Percentiles rank a stretch among this genome's conserved stretches.
phyloP scores from a whole-genome alignment of 2,113 vertebrate species.

The Cyprinus carpio region DNA sequence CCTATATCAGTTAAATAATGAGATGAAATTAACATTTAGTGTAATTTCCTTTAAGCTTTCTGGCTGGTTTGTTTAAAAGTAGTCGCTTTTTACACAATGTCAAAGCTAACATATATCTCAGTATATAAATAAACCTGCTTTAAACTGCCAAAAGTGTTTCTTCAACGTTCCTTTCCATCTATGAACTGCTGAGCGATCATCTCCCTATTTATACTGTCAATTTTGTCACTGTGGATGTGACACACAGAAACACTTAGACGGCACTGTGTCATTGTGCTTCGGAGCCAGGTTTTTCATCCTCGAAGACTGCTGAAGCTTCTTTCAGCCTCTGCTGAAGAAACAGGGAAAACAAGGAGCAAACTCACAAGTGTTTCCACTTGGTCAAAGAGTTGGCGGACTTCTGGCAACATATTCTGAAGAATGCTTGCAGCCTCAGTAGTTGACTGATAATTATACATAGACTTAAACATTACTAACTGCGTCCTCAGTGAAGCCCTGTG shows the following conservation, averaged over 20 bases:
- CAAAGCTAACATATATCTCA: not conserved
- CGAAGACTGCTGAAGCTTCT: not conserved
- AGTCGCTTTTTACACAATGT: not conserved
- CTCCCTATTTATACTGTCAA: not conserved
- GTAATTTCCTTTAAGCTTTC: not conserved
- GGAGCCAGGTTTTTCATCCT: not conserved
- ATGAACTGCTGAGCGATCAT: not conserved
- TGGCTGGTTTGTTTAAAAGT: not conserved
- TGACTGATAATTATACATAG: constrained; percentile 6
- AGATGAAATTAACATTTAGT: not conserved
- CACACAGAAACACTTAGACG: too few species aligned
- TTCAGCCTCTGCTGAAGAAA: not conserved
- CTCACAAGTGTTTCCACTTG: constrained; percentile 11
- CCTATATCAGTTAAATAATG: too few species aligned
- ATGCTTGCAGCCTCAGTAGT: constrained; percentile 1
- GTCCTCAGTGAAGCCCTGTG: not conserved
- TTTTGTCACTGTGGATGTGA: too few species aligned
- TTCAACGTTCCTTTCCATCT: not conserved
- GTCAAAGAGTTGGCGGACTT: constrained; percentile 4
- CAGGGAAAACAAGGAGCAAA: not conserved
- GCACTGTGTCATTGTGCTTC: not conserved
- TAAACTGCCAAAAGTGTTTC: not conserved
- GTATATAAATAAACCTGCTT: not conserved
- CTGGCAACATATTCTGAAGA: constrained; percentile 19
- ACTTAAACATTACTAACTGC: constrained; percentile 13